These are phyloP conservation scores for Drosophila navojoa DNA, from an alignment of 1,140 invertebrate genomes.

Conservation along the genomic window DNA sequence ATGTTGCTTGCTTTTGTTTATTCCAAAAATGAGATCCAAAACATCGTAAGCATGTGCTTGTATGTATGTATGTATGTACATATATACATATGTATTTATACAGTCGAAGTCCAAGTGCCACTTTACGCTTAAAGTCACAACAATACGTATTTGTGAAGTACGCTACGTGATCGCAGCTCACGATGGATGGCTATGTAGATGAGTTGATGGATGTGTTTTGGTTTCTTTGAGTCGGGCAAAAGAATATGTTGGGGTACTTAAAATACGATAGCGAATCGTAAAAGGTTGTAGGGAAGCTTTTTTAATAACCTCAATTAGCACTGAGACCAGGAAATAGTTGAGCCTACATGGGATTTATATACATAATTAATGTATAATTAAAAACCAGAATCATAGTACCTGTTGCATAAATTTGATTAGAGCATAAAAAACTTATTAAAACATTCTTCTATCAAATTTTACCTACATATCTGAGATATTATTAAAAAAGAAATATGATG, in stretches of 20 bases:
- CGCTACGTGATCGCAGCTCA: constrained; percentile 55
- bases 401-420: too few species aligned
- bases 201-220: constrained; percentile 53
- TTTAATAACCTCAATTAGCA: background rate
- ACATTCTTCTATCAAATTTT: background rate
- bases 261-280: background rate
- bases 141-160: constrained; percentile 7
- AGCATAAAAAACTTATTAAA: background rate
- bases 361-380: too few species aligned
- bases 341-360: too few species aligned
- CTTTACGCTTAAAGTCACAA: constrained; percentile 57
- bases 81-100: constrained; percentile 13
- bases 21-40: constrained; percentile 73
- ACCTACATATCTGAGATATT: background rate
- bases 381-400: background rate
- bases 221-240: background rate
- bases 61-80: background rate
- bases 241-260: background rate
- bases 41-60: constrained; percentile 11
- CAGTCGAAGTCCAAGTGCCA: constrained; percentile 50
- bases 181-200: constrained; percentile 23
- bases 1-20: constrained; percentile 61
- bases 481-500: background rate
- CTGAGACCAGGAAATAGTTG: too few species aligned
- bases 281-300: background rate